Evolutionary conservation across 2,797 vertebrate genomes (phyloP).

Genomic region (Balearica regulorum): DNA sequence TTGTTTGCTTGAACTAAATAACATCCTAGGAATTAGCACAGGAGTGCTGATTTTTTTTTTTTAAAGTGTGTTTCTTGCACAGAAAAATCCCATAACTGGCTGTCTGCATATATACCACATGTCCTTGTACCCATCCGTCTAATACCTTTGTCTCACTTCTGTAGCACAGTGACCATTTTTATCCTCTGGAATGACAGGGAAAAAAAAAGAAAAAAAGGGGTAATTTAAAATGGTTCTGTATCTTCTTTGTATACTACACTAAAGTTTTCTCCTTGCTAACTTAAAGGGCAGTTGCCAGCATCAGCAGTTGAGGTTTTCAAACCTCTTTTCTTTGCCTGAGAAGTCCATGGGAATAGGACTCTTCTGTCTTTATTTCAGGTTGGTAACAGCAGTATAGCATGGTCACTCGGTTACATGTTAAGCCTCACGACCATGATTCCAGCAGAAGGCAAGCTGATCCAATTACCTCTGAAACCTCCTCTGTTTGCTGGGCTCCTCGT

Average conservation of each 20-base stretch:
- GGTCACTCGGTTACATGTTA: constrained; percentile 96
- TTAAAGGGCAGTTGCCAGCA: neutral
- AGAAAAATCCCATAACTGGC: neutral
- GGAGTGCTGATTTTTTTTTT: neutral
- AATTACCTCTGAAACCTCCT: constrained; percentile 77
- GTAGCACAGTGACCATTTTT: neutral
- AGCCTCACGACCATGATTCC: constrained; percentile 94
- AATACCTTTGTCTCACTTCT: neutral
- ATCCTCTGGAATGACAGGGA: neutral
- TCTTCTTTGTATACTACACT: neutral
- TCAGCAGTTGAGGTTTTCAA: neutral
- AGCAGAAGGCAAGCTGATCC: constrained; percentile 79
- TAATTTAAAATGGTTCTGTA: neutral
- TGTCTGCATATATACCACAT: neutral
- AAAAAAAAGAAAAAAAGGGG: neutral
- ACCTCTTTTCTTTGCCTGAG: neutral
- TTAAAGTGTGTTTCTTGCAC: neutral
- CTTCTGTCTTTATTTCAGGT: constrained; percentile 73
- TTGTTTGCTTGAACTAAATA: neutral
- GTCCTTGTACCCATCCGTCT: neutral
- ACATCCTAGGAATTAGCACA: neutral
- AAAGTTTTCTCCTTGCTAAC: neutral
- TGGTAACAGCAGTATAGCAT: constrained; percentile 85
- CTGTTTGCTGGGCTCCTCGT: constrained; percentile 84
- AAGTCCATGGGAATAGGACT: neutral